Evolutionary conservation across 2,888 invertebrate species (phyloP), one percentile per base, ranked within the genome.

Genomic region (Axea sp.): DNA sequence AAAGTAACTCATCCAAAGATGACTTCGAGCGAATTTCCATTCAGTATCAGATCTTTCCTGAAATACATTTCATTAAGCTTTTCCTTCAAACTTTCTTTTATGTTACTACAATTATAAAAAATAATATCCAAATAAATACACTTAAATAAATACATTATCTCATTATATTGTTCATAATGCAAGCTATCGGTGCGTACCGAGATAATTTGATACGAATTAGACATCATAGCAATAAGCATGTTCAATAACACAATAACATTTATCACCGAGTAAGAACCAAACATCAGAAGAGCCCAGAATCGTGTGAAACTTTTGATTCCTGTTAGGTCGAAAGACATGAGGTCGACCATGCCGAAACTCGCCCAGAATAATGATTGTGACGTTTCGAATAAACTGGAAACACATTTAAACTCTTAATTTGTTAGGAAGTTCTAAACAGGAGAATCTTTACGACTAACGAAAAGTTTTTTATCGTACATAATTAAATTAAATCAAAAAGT

Each of bases 171-270:
- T n/a, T n/a, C n/a, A n/a, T n/a, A n/a, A n/a, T n/a, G n/a, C n/a
- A n/a, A n/a, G n/a, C n/a, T n/a, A n/a, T n/a, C n/a, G n/a, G n/a
- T n/a, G n/a, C n/a, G n/a, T n/a, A 96, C 97, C 81, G 97, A 98
- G 82, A 99, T 99, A 74, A 97, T 95, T 89, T 98, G 97, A 88
- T 98, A 99, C 0, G 98, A 98, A 88, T 97, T 98, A 69, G 97
- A 97, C 98, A 99, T 98, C 99, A 99, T 99, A 83, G 99, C 99
- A 86, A 99, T 98, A 30, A 99, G 92, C 94, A 99, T 96, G 89
- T 99, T 99, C 74, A 99, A 91, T 15, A 99, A 91, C 0, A 99
- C 98, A 80, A 99, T 97, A 76, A 99, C 94, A 87, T 98, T 97
- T 88, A 99, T 98, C 73, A 96, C 97, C 62, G 97, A 97, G 89